Conservation (phyloP, 1,140 invertebrate species). For the Cataglyphis hispanica region DNA sequence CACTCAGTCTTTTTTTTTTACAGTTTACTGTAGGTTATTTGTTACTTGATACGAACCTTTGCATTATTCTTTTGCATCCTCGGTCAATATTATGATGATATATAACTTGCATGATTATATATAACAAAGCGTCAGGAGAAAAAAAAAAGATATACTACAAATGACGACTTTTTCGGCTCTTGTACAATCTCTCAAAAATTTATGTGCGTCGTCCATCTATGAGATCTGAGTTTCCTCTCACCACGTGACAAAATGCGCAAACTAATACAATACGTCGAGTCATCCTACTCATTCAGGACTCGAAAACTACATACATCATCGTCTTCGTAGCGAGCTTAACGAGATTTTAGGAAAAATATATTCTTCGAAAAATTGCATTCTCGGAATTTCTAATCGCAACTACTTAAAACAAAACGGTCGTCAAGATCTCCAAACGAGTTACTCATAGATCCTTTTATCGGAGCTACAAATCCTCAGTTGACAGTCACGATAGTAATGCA, state of each 20-base stretch:
- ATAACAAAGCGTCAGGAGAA: constrained; percentile 20
- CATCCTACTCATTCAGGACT: constrained; percentile 26
- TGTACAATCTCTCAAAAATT: neutral
- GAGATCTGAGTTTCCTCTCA: constrained; percentile 21
- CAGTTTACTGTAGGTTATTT: neutral
- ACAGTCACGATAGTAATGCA: neutral
- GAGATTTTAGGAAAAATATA: constrained; percentile 58
- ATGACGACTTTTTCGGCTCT: neutral
- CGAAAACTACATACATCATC: constrained; percentile 32
- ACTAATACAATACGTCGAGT: constrained; percentile 25
- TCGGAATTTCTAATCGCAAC: constrained; percentile 30
- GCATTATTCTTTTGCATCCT: constrained; percentile 1
- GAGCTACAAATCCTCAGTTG: neutral
- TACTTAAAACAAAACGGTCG: constrained; percentile 44
- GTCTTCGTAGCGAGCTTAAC: neutral
- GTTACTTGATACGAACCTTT: neutral
- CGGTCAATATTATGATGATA: neutral
- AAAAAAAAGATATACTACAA: constrained; percentile 38
- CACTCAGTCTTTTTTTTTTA: constrained; percentile 53
- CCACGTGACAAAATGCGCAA: neutral
- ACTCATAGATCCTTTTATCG: constrained; percentile 5
- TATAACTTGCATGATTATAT: constrained; percentile 13
- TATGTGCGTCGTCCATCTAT: constrained; percentile 1
- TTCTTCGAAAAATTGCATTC: constrained; percentile 29
- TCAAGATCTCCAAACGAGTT: constrained; percentile 32